A percentile compares a stretch with the other conserved stretches of the same genome.
Conservation (phyloP, 2,888 invertebrate species). For the Empis livida region DNA sequence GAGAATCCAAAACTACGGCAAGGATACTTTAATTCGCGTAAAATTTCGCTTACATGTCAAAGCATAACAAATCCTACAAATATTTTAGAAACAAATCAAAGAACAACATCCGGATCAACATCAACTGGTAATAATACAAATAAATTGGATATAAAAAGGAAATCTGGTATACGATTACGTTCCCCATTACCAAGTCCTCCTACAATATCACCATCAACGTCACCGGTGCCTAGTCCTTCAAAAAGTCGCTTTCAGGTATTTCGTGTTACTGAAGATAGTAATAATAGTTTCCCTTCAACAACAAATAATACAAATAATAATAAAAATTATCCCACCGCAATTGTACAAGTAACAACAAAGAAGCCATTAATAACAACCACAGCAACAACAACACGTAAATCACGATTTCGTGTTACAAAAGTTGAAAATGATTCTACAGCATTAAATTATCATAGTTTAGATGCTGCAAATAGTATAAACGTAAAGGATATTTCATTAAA, state of each 20-base stretch:
- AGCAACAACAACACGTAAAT: not conserved
- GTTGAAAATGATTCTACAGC: conserved; percentile 8
- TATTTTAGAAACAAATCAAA: not conserved
- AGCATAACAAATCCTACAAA: conserved; percentile 26
- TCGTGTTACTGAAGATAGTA: conserved; percentile 29
- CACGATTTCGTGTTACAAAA: conserved; percentile 14
- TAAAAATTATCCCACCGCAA: conserved; percentile 7
- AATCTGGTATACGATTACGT: conserved; percentile 43
- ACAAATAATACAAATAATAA: conserved; percentile 8
- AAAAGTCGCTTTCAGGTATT: conserved; percentile 35
- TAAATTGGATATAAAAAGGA: conserved; percentile 30
- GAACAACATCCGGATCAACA: conserved; percentile 12
- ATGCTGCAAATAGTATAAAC: not conserved
- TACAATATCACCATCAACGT: conserved; percentile 51
- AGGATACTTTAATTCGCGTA: conserved; percentile 40
- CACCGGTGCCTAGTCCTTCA: conserved; percentile 47
- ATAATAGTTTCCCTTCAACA: conserved; percentile 17
- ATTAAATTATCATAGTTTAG: not conserved
- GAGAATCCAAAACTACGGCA: conserved; percentile 20
- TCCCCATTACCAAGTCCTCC: conserved; percentile 54
- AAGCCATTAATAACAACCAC: not conserved
- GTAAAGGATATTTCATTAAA: not conserved
- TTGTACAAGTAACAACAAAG: not conserved
- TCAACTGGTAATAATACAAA: conserved; percentile 18
- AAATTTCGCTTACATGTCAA: conserved; percentile 62